These are phyloP conservation scores for Monochamus saltuarius DNA, from an alignment of 1,140 invertebrate species.

Conservation along the genomic window DNA sequence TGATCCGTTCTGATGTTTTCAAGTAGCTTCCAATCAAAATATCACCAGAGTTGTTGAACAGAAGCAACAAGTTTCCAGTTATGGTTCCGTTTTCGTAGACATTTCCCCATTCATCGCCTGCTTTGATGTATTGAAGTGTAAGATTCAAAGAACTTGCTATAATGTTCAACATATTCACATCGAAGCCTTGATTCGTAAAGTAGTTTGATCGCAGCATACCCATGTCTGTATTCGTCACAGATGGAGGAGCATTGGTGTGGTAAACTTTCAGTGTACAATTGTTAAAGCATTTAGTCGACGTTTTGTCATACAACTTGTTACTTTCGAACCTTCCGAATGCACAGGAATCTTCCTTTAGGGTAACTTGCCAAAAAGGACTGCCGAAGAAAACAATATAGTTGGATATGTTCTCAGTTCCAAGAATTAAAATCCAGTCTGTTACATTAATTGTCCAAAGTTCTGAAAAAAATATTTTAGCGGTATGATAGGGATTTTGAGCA, in stretches of 20 bases:
- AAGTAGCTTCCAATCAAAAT: constrained; percentile 7
- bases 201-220: neutral
- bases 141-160: constrained; percentile 10
- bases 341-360: no score
- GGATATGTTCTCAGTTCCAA: no score
- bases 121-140: neutral
- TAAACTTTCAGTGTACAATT: constrained; percentile 11
- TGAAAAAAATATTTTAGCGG: no score
- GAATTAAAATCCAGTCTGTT: no score
- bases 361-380: no score
- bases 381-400: no score
- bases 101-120: neutral
- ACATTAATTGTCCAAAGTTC: no score
- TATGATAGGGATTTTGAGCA: no score
- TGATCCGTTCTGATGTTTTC: neutral
- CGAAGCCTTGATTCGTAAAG: neutral
- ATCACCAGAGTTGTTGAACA: neutral
- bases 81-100: constrained; percentile 2
- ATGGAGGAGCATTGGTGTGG: constrained; percentile 5
- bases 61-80: neutral
- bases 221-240: neutral
- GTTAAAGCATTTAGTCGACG: neutral
- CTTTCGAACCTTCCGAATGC: no score
- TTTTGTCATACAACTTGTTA: neutral
- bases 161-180: constrained; percentile 7